Conservation (phyloP, 37 sponge, comb jelly and placozoan species). For the Hexactinellida sp. region DNA sequence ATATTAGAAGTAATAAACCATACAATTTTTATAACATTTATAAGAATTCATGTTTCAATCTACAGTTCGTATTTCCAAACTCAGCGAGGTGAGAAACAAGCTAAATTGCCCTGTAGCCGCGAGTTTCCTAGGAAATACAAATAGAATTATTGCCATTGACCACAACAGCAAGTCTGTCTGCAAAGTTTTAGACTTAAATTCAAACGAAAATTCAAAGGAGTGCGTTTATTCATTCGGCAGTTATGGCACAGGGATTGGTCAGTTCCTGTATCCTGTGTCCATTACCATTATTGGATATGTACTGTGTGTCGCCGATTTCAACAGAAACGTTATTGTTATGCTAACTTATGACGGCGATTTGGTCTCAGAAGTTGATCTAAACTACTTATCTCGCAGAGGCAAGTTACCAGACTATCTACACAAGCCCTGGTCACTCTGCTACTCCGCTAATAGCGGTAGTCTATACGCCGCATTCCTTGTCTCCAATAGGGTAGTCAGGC, state of each 20-base stretch:
- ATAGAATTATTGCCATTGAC: background rate
- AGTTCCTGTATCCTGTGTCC: background rate
- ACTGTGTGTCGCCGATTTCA: background rate
- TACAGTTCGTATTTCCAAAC: background rate
- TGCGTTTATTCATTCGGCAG: background rate
- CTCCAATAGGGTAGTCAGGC: background rate
- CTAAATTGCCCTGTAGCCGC: background rate
- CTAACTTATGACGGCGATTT: background rate
- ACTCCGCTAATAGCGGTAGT: background rate
- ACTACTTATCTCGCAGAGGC: background rate
- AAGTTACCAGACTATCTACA: background rate
- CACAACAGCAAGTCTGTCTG: background rate
- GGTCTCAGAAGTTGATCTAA: background rate
- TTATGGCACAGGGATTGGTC: background rate
- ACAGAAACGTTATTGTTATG: background rate
- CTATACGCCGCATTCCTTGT: background rate
- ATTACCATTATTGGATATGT: background rate
- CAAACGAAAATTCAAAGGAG: background rate
- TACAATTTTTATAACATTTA: background rate
- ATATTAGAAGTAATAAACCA: background rate
- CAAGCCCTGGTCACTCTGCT: slow-evolving; percentile 7
- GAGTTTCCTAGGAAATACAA: background rate
- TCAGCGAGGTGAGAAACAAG: background rate
- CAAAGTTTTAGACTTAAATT: background rate
- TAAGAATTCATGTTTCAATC: background rate